Evolutionary conservation across 2,888 invertebrate genomes (phyloP).

Genomic region (Trachelus tabidus): DNA sequence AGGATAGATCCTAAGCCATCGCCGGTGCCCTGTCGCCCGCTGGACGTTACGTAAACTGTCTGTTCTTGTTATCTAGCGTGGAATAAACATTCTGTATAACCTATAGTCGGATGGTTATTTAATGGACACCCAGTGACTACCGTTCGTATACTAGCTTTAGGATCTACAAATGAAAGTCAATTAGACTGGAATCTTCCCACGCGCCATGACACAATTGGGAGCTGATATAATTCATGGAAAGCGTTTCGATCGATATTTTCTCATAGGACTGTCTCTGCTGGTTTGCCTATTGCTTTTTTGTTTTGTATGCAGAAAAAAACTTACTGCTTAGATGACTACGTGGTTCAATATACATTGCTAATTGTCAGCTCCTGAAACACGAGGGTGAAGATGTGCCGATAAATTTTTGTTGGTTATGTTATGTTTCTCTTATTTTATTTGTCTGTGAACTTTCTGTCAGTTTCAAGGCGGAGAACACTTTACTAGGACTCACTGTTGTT

Average conservation of each 20-base stretch:
- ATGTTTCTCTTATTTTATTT: slow-evolving; percentile 17
- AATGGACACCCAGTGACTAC: not conserved
- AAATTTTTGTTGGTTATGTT: slow-evolving; percentile 20
- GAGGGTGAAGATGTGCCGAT: not conserved
- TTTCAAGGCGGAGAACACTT: not conserved
- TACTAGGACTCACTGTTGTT: not conserved
- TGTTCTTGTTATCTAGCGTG: not conserved
- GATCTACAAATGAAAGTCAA: not conserved
- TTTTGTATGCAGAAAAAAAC: not conserved
- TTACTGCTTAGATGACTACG: too few species aligned
- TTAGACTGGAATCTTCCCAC: not conserved
- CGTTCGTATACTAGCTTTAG: not conserved
- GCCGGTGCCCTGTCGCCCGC: not conserved
- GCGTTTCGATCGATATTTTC: not conserved
- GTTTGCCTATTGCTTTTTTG: not conserved
- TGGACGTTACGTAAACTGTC: not conserved
- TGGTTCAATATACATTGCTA: too few species aligned
- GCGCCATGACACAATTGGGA: not conserved
- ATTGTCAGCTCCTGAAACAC: too few species aligned
- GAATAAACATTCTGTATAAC: not conserved
- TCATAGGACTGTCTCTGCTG: not conserved
- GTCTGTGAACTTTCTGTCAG: slow-evolving; percentile 15
- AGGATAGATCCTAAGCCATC: not conserved
- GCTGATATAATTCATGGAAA: not conserved
- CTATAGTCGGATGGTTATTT: not conserved